A percentile compares a stretch with the other conserved stretches of the same genome.
These are phyloP conservation scores for Chalcosyrphus nemorum DNA, from an alignment of 2,888 invertebrate species.

Conservation along the genomic window DNA sequence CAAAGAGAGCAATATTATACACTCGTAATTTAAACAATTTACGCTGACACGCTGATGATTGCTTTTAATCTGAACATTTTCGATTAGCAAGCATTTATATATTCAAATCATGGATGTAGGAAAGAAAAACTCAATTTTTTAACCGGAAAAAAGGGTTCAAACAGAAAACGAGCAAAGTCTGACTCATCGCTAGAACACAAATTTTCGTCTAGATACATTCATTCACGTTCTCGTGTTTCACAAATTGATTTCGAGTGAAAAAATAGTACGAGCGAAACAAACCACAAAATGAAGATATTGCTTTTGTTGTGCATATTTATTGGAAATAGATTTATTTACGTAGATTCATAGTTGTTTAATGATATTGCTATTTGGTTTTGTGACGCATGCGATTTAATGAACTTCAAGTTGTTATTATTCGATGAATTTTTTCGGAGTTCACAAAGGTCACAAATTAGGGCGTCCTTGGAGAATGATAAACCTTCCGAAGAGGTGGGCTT, in stretches of 20 bases:
- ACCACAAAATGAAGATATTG: background rate
- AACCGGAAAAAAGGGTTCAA: background rate
- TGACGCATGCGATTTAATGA: background rate
- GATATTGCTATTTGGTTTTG: background rate
- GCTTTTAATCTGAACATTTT: background rate
- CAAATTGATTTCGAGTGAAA: conserved; percentile 19
- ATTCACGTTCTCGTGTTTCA: conserved; percentile 17
- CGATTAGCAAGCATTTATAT: background rate
- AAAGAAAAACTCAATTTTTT: background rate
- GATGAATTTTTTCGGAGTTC: background rate
- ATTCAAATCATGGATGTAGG: background rate
- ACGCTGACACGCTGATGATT: background rate
- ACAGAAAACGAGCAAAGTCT: too few species aligned
- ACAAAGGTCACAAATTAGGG: background rate
- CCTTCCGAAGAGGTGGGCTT: background rate
- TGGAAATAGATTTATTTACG: background rate
- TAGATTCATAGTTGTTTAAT: background rate
- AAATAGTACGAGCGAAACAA: background rate
- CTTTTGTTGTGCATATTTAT: background rate
- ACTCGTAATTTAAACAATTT: background rate
- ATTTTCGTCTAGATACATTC: background rate
- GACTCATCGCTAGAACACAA: too few species aligned
- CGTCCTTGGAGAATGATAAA: background rate
- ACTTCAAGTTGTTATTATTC: background rate
- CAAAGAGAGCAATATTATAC: background rate